Evolutionary conservation across 2,888 invertebrate species (phyloP), one percentile per base, ranked within the genome.

Genomic region (Halictus quadricinctus): DNA sequence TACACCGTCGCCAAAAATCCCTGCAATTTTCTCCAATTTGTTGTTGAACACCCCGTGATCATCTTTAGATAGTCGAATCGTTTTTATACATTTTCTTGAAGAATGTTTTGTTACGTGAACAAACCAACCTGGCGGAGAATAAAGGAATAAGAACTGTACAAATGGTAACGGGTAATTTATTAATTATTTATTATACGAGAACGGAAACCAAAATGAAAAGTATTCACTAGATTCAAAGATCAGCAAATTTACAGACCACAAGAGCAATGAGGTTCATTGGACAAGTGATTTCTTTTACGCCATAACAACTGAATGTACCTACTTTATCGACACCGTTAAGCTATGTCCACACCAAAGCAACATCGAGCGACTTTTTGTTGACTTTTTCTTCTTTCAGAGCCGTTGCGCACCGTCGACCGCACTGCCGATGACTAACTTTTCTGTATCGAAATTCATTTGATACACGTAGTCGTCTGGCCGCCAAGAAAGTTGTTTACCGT

Each of bases 111-210:
- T 72, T 46, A 60, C 50, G 43, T 78, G 29, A 72, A 13, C 72
- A n/a, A 50, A 46, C 3, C 2, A 25, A 18, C 25, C 25, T n/a
- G 69, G 21, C 18, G 15, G 29, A 36, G 36, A 36, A 50, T n/a
- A 25, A 73, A 66, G 29, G 29, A 70, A 21, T 46, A 60, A 15
- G 48, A 69, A 58, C 5, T 64, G 72, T 72, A 72, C 18, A 64
- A 54, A 75, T 81, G 41, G 43, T 29, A 41, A 69, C 29, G 41
- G 21, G 7, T 78, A 48, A 75, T 58, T 81, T 81, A 81, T 81
- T 76, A 46, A 58, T 80, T 76, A 80, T 76, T 76, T 80, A 76
- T 83, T 83, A 73, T 25, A 36, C 36, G n/a, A n/a, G 43, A 50
- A 69, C 36, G 50, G 4, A 72, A 83, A 36, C 80, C 25, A 43